A percentile compares a stretch with the other conserved stretches of the same genome.
Conservation (phyloP, 2,797 vertebrate genomes). For the Tokudaia tokunoshimensis region DNA sequence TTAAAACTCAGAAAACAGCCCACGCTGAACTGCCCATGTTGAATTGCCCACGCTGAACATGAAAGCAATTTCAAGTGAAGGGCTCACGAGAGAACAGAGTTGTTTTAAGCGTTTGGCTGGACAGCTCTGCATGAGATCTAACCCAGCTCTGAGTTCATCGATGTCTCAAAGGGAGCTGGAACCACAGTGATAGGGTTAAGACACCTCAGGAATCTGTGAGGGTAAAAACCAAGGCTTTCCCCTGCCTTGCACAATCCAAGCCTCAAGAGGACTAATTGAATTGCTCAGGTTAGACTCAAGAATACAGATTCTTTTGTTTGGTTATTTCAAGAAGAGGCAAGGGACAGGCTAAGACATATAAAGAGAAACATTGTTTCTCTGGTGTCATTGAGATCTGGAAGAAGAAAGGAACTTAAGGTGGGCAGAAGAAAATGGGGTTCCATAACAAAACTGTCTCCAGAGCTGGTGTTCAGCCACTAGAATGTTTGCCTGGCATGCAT, state of each 20-base stretch:
- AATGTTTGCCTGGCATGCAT: not conserved
- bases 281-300: not conserved
- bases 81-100: not conserved
- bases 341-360: not conserved
- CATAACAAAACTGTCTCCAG: not conserved
- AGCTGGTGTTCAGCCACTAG: not conserved
- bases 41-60: not conserved
- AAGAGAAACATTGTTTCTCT: not conserved
- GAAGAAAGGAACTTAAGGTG: not conserved
- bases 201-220: not conserved
- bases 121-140: not conserved
- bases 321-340: not conserved
- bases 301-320: not conserved
- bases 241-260: not conserved
- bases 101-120: not conserved
- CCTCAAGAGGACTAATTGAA: not conserved
- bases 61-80: not conserved
- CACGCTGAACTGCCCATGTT: not conserved
- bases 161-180: not conserved
- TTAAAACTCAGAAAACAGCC: constrained; percentile 22
- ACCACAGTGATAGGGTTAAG: not conserved
- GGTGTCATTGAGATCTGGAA: not conserved
- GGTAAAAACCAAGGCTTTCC: not conserved
- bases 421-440: not conserved
- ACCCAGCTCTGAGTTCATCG: not conserved